These are phyloP conservation scores for Cygnus atratus DNA, from an alignment of 2,113 vertebrate genomes.

Conservation along the genomic window DNA sequence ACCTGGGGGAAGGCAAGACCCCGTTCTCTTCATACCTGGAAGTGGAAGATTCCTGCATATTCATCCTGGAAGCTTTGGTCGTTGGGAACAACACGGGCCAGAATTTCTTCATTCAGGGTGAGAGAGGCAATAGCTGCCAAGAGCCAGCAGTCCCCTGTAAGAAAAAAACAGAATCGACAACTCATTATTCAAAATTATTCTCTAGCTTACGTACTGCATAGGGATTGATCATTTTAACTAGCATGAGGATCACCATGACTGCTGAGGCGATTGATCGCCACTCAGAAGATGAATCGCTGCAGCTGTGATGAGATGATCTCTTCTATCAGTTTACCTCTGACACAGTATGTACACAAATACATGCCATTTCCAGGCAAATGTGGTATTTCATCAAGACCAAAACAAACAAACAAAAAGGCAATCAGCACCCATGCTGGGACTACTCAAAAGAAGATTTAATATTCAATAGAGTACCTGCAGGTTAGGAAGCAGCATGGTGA, in stretches of 20 bases:
- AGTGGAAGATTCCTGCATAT: conserved; percentile 89
- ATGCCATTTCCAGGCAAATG: not conserved
- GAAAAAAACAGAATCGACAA: not conserved
- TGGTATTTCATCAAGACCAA: not conserved
- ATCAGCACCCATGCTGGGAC: not conserved
- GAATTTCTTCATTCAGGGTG: conserved; percentile 81
- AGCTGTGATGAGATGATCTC: not conserved
- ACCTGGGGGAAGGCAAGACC: not conserved
- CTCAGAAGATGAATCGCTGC: not conserved
- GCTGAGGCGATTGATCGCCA: not conserved
- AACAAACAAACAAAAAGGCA: not conserved
- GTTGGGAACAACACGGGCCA: conserved; percentile 81
- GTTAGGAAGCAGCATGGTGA: not conserved
- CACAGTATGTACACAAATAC: not conserved
- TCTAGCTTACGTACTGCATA: not conserved
- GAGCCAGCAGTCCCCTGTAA: conserved; percentile 87
- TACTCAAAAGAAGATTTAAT: not conserved
- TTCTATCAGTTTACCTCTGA: not conserved
- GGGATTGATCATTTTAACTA: not conserved
- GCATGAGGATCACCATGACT: not conserved
- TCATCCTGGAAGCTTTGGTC: conserved; percentile 83
- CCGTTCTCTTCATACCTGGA: conserved; percentile 77
- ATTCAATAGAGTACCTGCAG: not conserved
- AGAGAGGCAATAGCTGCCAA: conserved; percentile 86
- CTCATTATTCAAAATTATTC: not conserved